phyloP scores from a whole-genome alignment of 2,113 vertebrate genomes.

The Ciconia maguari region DNA sequence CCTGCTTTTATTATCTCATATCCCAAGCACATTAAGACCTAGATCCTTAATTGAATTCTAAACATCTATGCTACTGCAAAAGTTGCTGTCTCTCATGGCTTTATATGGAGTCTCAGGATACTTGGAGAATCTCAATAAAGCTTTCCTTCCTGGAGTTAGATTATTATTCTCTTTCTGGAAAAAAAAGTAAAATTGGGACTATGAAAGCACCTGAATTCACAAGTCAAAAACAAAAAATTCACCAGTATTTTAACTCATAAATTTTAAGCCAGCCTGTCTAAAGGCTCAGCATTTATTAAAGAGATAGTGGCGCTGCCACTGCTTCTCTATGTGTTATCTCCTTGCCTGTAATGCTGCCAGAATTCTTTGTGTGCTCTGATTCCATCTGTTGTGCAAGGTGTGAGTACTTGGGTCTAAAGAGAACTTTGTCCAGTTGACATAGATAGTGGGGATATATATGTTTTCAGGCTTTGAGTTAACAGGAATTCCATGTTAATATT shows the following conservation, averaged over 20 bases:
- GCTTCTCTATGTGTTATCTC: background rate
- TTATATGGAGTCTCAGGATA: background rate
- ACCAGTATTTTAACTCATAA: background rate
- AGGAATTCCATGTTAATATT: background rate
- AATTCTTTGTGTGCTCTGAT: background rate
- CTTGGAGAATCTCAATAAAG: background rate
- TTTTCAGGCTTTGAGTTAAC: background rate
- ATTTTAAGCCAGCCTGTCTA: background rate
- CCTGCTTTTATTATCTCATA: background rate
- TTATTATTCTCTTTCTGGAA: background rate
- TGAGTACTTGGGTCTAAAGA: background rate
- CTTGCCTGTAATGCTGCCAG: background rate
- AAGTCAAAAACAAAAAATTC: background rate
- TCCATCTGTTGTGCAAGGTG: background rate
- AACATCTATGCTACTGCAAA: background rate
- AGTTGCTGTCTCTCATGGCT: background rate
- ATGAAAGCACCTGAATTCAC: background rate
- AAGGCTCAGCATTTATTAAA: background rate
- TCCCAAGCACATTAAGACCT: background rate
- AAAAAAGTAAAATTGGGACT: background rate
- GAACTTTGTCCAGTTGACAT: background rate
- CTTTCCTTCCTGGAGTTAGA: background rate
- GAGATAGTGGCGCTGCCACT: background rate
- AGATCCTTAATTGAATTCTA: background rate
- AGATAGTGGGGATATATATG: background rate